Base-by-base conservation (phyloP, 2,888 invertebrate genomes). In the Hetaerina titia region DNA sequence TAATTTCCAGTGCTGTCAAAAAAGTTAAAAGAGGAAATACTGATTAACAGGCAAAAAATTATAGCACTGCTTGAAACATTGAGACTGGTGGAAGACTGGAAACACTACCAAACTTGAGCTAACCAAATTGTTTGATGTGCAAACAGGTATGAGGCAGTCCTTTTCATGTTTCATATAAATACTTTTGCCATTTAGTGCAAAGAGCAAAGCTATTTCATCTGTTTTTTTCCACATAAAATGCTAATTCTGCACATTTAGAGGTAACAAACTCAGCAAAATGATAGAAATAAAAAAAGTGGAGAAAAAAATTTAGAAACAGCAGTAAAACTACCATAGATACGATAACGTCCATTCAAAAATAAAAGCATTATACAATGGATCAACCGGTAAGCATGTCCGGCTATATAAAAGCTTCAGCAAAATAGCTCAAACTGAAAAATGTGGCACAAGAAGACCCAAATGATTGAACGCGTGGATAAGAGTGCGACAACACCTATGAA, bases 401-500 rank as follows among this genome's bases (percentile, higher is more conserved):
- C 88, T 56, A 87, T 63, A 58, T 94, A 81, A 87, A 89, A 94
- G 88, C 94, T 94, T 31, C 87, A 94, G 88, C 94, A 88, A 94
- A 94, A 94, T 64, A 87, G 88, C 81, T 87, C 57, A 69, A 94
- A 87, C 81, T 87, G 81, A 94, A 94, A 94, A 94, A 88, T 45
- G 88, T 88, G 88, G 94, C 94, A 94, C 87, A 89, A 88, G 94
- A 94, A 88, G 88, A 92, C 92, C 92, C 69, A 92, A 92, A 92
- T 89, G 64, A 95, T 95, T 94, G 60, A 64, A 95, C 92, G 87
- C 88, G 81, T 89, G 89, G 90, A 96, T 96, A 69, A 96, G 96
- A 96, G 96, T 96, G 95, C 96, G 95, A 96, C 96, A 96, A 96
- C 96, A 96, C 96, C 96, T 96, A 95, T 90, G 15, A 94, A 90